Evolutionary conservation across 2,113 vertebrate species (phyloP).

Genomic region (Cathartes aura): DNA sequence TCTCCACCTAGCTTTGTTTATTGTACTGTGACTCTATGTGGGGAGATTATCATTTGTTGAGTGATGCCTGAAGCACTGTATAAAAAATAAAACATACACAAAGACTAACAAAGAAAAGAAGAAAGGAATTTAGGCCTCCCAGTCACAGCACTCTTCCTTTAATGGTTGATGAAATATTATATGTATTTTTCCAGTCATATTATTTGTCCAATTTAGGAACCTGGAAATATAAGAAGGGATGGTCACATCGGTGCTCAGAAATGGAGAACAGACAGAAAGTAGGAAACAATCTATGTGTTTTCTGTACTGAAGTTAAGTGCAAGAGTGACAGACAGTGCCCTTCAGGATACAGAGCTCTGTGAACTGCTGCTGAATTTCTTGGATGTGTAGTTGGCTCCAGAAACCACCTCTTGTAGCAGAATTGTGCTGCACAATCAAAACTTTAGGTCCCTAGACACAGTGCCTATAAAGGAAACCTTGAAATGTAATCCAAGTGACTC

Average conservation of each 20-base stretch:
- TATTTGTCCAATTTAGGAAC: not conserved
- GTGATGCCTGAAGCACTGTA: conserved; percentile 35
- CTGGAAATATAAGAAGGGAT: not conserved
- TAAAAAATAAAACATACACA: conserved; percentile 18
- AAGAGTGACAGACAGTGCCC: not conserved
- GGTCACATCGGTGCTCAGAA: not conserved
- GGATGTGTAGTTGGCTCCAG: not conserved
- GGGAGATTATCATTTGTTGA: conserved; percentile 34
- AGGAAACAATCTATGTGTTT: not conserved
- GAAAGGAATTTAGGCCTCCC: conserved; percentile 26
- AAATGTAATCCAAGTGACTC: not conserved
- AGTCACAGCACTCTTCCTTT: not conserved
- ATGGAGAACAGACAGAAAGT: not conserved
- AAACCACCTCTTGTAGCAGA: not conserved
- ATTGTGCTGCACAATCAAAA: not conserved
- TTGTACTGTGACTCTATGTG: not conserved
- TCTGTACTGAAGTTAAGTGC: not conserved
- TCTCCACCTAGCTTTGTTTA: conserved; percentile 20
- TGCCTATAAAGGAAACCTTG: not conserved
- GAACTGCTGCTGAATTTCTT: not conserved
- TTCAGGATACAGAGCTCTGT: not conserved
- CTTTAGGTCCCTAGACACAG: not conserved
- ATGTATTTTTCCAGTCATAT: not conserved
- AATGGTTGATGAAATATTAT: not conserved
- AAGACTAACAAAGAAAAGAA: conserved; percentile 14